Conservation (phyloP, 2,797 vertebrate species). For the Sebastes oblongus region DNA sequence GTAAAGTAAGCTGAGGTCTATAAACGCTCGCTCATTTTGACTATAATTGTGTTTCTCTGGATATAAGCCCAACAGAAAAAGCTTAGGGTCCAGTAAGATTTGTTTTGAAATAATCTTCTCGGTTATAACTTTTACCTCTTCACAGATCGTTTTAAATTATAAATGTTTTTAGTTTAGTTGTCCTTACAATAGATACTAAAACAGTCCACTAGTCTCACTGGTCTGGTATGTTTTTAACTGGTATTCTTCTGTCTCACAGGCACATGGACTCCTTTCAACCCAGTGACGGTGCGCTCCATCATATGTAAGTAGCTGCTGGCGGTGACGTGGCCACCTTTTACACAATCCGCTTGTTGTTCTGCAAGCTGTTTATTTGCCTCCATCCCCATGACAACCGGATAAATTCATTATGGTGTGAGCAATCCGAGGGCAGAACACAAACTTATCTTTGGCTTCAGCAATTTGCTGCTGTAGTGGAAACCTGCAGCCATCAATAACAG, state of each 20-base stretch:
- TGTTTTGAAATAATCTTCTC: no score
- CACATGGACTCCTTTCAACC: conserved; percentile 98
- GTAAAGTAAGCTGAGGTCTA: no score
- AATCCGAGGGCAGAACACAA: conserved; percentile 13
- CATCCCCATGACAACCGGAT: conserved; percentile 49
- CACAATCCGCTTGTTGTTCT: conserved; percentile 21
- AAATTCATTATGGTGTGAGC: conserved; percentile 23
- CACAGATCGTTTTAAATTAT: not conserved
- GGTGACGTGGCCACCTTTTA: not conserved
- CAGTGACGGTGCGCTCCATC: conserved; percentile 94
- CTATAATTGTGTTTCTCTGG: no score
- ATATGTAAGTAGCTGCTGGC: conserved; percentile 87
- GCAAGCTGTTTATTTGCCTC: conserved; percentile 39
- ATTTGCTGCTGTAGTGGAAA: conserved; percentile 46
- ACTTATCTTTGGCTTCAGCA: conserved; percentile 6
- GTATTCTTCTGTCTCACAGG: conserved; percentile 78
- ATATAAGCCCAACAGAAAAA: no score
- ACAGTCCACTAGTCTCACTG: not conserved
- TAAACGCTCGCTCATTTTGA: no score
- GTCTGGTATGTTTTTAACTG: conserved; percentile 4
- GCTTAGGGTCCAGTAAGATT: no score
- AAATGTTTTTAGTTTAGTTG: not conserved
- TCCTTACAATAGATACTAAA: not conserved
- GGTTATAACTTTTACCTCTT: no score
- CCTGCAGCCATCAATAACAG: conserved; percentile 36